A percentile compares a stretch with the other conserved stretches of the same genome.
phyloP scores from a whole-genome alignment of 2,113 vertebrate species.

The Elanus axillaris region DNA sequence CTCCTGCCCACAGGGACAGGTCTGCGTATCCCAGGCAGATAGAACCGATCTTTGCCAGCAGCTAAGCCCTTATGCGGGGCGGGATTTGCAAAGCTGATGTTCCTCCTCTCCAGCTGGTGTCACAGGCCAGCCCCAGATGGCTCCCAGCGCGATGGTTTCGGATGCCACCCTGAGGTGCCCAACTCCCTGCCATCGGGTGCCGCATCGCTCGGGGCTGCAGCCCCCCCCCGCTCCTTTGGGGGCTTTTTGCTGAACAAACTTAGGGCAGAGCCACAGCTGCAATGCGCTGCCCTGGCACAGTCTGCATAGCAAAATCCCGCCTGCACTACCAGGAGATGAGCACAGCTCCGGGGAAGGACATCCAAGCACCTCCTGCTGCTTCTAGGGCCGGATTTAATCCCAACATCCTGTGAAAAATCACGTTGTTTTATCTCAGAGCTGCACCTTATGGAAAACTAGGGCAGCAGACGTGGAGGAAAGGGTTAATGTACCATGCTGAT shows the following conservation, averaged over 20 bases:
- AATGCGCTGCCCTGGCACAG: neutral
- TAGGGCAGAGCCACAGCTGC: neutral
- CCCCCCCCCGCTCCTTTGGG: neutral
- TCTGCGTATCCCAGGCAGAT: neutral
- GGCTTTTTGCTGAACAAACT: neutral
- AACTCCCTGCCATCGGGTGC: neutral
- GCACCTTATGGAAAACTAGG: neutral
- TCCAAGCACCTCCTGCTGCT: neutral
- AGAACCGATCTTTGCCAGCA: neutral
- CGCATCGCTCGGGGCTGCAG: neutral
- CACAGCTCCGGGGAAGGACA: neutral
- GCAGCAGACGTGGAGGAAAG: conserved; percentile 22
- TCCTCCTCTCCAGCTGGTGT: neutral
- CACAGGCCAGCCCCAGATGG: neutral
- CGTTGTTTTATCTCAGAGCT: neutral
- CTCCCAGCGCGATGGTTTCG: neutral
- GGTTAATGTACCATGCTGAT: conserved; percentile 19
- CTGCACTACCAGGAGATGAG: neutral
- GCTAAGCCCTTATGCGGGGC: neutral
- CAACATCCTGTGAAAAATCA: neutral
- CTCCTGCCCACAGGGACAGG: neutral
- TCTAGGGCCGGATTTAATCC: neutral
- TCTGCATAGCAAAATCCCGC: neutral
- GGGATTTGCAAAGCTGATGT: neutral
- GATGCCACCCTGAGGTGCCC: neutral